A percentile compares a stretch with the other conserved stretches of the same genome.
phyloP scores from a whole-genome alignment of 2,888 invertebrate species.

The Marasmarcha lunaedactyla region DNA sequence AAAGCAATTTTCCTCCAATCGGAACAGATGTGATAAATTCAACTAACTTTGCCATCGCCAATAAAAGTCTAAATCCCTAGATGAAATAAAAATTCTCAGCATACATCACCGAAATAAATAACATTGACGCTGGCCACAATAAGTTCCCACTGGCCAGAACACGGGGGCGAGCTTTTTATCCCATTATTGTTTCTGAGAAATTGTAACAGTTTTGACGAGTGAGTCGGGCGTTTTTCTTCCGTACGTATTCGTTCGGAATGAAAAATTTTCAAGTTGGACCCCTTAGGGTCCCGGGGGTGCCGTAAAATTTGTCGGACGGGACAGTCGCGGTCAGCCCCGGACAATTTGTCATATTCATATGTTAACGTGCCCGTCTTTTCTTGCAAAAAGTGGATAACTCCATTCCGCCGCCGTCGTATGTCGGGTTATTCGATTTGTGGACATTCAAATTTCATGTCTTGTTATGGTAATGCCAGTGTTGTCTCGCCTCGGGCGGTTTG shows the following conservation, averaged over 20 bases:
- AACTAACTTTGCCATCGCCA: constrained; percentile 31
- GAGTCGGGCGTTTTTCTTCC: constrained; percentile 65
- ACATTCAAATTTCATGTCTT: constrained; percentile 67
- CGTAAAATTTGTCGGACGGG: constrained; percentile 60
- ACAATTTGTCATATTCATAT: constrained; percentile 73
- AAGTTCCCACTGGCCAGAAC: constrained; percentile 43
- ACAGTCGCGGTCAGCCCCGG: constrained; percentile 51
- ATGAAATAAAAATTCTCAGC: constrained; percentile 62
- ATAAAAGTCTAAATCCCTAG: constrained; percentile 64
- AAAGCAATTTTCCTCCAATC: too few species aligned
- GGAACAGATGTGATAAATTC: constrained; percentile 22
- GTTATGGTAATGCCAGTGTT: constrained; percentile 68
- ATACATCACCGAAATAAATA: constrained; percentile 61
- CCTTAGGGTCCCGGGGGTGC: constrained; percentile 56
- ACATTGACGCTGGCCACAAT: constrained; percentile 64
- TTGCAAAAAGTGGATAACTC: constrained; percentile 69
- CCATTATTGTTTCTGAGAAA: constrained; percentile 69
- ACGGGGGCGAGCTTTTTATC: constrained; percentile 44
- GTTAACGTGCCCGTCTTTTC: constrained; percentile 69
- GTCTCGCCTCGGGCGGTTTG: constrained; percentile 44
- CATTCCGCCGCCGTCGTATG: constrained; percentile 38
- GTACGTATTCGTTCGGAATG: constrained; percentile 53
- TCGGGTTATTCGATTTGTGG: constrained; percentile 62
- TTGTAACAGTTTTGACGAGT: constrained; percentile 69
- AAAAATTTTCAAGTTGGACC: constrained; percentile 69